Conservation (phyloP, 2,888 invertebrate genomes). For the Sarcophaga variegata region DNA sequence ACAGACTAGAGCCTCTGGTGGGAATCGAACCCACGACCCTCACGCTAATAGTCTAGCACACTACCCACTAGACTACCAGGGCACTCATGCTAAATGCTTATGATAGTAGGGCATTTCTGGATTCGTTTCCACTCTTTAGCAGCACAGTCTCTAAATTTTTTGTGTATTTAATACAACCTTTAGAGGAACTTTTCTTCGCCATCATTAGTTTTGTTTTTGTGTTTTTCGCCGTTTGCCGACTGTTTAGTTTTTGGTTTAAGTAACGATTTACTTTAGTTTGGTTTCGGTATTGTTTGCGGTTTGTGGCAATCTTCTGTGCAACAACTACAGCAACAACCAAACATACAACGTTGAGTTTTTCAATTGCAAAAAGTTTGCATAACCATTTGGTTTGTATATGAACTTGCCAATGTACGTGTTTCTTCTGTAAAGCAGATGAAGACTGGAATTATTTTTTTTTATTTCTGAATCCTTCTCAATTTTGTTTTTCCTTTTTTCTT, state of each 20-base stretch:
- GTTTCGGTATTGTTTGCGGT: constrained; percentile 53
- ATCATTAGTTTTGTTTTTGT: background rate
- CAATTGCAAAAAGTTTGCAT: constrained; percentile 48
- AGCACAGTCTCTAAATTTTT: constrained; percentile 24
- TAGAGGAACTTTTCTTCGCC: constrained; percentile 38
- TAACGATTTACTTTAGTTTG: constrained; percentile 52
- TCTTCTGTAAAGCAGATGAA: constrained; percentile 11
- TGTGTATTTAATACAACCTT: constrained; percentile 51
- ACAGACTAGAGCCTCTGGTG: no score
- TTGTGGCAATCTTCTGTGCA: constrained; percentile 30
- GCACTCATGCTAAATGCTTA: no score
- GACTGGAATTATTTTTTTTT: background rate
- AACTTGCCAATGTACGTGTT: constrained; percentile 19
- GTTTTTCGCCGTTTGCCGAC: no score
- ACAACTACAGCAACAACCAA: constrained; percentile 5
- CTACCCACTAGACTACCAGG: no score
- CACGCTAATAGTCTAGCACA: no score
- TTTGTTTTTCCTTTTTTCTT: background rate
- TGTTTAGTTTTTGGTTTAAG: constrained; percentile 29
- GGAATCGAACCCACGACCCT: no score
- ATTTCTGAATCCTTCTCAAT: constrained; percentile 19
- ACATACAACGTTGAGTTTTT: constrained; percentile 17
- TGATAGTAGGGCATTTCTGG: background rate
- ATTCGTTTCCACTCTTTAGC: background rate
- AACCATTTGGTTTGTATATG: background rate